Percentiles rank a stretch among this genome's conserved stretches.
phyloP scores from a whole-genome alignment of 2,113 vertebrate genomes.

The Oenanthe oenanthe region DNA sequence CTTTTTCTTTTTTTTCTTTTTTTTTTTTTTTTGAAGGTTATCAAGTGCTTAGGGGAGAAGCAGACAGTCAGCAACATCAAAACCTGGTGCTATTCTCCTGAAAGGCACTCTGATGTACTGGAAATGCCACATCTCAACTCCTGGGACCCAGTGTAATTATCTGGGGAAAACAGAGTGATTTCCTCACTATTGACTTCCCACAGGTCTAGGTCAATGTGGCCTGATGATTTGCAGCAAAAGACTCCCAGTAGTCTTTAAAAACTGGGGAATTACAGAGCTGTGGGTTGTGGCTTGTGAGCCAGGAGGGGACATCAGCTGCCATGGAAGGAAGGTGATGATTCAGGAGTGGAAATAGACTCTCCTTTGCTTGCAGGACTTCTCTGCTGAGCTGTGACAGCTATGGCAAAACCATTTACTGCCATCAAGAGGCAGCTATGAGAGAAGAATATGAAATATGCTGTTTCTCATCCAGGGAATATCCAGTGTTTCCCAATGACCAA shows the following conservation, averaged over 20 bases:
- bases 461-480: slow-evolving; percentile 63
- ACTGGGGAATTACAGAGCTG: not conserved
- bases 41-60: not conserved
- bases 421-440: slow-evolving; percentile 77
- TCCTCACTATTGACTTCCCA: not conserved
- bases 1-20: not conserved
- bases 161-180: slow-evolving; percentile 24
- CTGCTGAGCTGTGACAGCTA: slow-evolving; percentile 68
- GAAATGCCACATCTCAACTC: slow-evolving; percentile 11
- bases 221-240: slow-evolving; percentile 3
- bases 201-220: not conserved
- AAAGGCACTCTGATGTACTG: not conserved
- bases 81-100: slow-evolving; percentile 21
- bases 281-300: not conserved
- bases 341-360: slow-evolving; percentile 55
- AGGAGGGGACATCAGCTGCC: slow-evolving; percentile 31
- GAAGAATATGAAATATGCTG: slow-evolving; percentile 71
- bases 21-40: not conserved
- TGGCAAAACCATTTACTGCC: slow-evolving; percentile 77
- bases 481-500: slow-evolving; percentile 71
- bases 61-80: not conserved
- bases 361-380: slow-evolving; percentile 59
- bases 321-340: slow-evolving; percentile 45
- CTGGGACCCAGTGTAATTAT: not conserved
- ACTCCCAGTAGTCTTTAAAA: not conserved